These are phyloP conservation scores for Dasysyrphus albostriatus DNA, from an alignment of 2,888 invertebrate species.

Conservation along the genomic window DNA sequence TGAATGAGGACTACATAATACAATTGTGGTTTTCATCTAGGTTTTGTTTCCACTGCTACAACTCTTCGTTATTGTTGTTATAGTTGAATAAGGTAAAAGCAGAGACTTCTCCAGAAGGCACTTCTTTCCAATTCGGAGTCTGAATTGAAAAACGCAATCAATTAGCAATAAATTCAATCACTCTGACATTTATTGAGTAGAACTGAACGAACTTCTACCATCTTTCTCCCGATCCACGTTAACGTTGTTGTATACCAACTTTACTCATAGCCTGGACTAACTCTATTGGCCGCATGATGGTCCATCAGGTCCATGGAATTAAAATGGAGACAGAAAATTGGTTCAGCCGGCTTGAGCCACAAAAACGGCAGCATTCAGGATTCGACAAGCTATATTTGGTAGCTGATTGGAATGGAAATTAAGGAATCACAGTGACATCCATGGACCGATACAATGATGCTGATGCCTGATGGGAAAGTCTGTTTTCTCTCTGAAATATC, in stretches of 20 bases:
- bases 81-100: conserved; percentile 64
- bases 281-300: conserved; percentile 13
- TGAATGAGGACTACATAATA: conserved; percentile 66
- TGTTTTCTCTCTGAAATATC: conserved; percentile 27
- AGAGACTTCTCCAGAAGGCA: conserved; percentile 70
- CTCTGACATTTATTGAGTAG: conserved; percentile 76
- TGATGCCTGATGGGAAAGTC: conserved; percentile 52
- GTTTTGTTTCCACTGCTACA: conserved; percentile 48
- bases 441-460: conserved; percentile 23
- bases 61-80: conserved; percentile 40
- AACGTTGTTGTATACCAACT: neutral
- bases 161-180: conserved; percentile 76
- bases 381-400: conserved; percentile 66
- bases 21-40: conserved; percentile 70
- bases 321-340: conserved; percentile 58
- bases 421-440: conserved; percentile 76
- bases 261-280: neutral
- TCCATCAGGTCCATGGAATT: neutral
- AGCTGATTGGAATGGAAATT: conserved; percentile 75
- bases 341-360: conserved; percentile 55
- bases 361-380: conserved; percentile 58
- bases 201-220: conserved; percentile 68
- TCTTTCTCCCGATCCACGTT: conserved; percentile 26
- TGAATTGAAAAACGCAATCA: conserved; percentile 76
- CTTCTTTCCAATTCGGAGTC: conserved; percentile 64